These are phyloP conservation scores for Zaprionus nigranus DNA, from an alignment of 1,140 invertebrate species.

Conservation along the genomic window DNA sequence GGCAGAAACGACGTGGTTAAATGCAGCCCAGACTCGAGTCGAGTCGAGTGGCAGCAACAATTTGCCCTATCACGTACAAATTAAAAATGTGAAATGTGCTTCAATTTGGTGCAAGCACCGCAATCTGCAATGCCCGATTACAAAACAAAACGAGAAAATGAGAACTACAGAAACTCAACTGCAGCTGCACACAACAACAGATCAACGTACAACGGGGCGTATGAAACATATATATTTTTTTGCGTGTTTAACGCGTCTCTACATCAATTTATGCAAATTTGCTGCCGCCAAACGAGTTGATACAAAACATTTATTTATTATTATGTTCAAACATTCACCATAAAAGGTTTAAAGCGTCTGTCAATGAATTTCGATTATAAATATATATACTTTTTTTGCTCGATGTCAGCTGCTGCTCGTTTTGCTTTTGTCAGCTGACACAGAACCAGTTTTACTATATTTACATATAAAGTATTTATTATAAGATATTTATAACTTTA, in stretches of 20 bases:
- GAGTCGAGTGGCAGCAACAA: conserved; percentile 73
- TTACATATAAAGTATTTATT: conserved; percentile 7
- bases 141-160: conserved; percentile 41
- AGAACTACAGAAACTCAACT: conserved; percentile 17
- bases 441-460: neutral
- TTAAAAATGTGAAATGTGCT: conserved; percentile 83
- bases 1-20: conserved; percentile 5
- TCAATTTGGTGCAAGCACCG: conserved; percentile 58
- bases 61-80: conserved; percentile 82
- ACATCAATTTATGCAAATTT: conserved; percentile 36
- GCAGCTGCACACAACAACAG: conserved; percentile 15
- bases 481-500: conserved; percentile 1
- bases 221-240: conserved; percentile 26
- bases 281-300: neutral
- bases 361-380: conserved; percentile 7
- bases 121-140: conserved; percentile 35
- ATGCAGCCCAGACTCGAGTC: conserved; percentile 46
- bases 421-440: conserved; percentile 1
- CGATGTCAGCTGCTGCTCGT: neutral
- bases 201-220: conserved; percentile 38
- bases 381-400: neutral
- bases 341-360: conserved; percentile 8
- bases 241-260: conserved; percentile 17
- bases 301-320: conserved; percentile 22
- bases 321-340: conserved; percentile 16